These are phyloP conservation scores for Astreopora myriophthalma DNA, from an alignment of 64 coral and sea anemone species.

Conservation along the genomic window DNA sequence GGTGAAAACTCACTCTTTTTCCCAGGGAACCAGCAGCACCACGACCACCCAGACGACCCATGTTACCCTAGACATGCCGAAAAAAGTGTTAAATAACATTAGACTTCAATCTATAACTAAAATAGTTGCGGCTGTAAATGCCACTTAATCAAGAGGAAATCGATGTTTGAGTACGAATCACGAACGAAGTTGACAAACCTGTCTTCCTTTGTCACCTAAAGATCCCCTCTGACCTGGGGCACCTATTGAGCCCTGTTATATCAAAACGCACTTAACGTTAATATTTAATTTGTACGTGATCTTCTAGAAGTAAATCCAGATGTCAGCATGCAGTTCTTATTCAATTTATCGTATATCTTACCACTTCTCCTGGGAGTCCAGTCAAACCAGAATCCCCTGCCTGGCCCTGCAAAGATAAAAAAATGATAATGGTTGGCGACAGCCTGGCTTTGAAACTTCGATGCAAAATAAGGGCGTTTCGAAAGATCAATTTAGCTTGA, in stretches of 20 bases:
- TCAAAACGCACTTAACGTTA: no score
- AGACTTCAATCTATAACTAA: no score
- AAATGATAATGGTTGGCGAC: neutral
- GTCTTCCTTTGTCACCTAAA: conserved; percentile 12
- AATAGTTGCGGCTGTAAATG: no score
- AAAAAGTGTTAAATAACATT: no score
- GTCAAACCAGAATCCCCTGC: neutral
- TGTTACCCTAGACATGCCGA: neutral
- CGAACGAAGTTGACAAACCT: neutral
- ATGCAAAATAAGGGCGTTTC: no score
- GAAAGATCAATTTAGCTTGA: no score
- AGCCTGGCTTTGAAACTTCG: neutral
- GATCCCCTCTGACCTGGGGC: neutral
- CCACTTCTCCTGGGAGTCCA: neutral
- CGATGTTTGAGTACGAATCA: no score
- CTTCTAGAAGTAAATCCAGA: no score
- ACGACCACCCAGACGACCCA: neutral
- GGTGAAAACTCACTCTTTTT: neutral
- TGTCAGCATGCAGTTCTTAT: no score
- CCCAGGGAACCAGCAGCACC: neutral
- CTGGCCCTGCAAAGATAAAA: neutral
- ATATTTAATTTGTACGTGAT: no score
- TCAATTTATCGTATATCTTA: no score
- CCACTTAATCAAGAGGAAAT: no score
- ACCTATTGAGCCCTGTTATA: conserved; percentile 22